phyloP scores from a whole-genome alignment of 2,797 vertebrate genomes.

The Sebastes iracundus region DNA sequence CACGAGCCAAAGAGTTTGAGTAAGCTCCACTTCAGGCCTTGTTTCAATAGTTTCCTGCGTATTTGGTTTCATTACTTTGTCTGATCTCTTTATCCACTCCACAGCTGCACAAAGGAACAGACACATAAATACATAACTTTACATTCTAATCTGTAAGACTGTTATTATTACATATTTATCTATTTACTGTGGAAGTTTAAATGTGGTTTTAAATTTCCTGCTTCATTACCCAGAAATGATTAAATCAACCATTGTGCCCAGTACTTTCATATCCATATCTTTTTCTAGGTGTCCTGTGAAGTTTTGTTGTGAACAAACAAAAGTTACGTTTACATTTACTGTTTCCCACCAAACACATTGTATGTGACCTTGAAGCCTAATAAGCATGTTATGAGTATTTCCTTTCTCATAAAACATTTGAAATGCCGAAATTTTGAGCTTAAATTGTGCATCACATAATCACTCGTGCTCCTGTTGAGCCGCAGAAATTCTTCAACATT shows the following conservation, averaged over 20 bases:
- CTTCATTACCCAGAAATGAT: background rate
- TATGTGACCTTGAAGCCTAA: background rate
- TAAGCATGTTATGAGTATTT: background rate
- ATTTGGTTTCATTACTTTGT: conserved; percentile 33
- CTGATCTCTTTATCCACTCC: conserved; percentile 5
- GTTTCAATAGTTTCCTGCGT: conserved; percentile 26
- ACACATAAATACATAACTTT: background rate
- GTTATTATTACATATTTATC: background rate
- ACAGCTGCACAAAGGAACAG: background rate
- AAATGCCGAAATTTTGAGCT: too few relatives aligned
- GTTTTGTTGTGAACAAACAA: too few relatives aligned
- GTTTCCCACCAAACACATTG: background rate
- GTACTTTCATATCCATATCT: background rate
- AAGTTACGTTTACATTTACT: background rate
- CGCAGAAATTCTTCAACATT: background rate
- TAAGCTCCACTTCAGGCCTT: conserved; percentile 22
- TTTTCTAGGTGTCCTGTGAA: too few relatives aligned
- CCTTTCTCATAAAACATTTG: background rate
- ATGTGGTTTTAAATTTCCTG: background rate
- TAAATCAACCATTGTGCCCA: background rate
- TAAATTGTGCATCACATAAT: too few relatives aligned
- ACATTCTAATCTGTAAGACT: background rate
- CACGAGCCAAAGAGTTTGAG: conserved; percentile 68
- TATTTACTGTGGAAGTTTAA: background rate
- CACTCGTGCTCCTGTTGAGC: background rate